Conservation (phyloP, 2,888 invertebrate genomes). For the Trypoxylon attenuatum region DNA sequence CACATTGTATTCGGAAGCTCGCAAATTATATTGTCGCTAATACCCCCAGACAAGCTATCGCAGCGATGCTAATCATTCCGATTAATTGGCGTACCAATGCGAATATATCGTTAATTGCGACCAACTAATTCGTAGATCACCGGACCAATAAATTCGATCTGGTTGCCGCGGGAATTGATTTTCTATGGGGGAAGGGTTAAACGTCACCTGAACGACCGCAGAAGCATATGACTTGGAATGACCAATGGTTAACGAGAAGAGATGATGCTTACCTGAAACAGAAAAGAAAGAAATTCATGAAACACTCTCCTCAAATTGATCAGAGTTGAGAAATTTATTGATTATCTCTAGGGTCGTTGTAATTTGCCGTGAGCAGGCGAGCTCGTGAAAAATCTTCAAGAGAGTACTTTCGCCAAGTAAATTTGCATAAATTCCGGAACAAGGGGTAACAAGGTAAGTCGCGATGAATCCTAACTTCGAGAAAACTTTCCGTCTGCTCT, state of each 20-base stretch:
- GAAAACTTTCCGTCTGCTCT: too few species aligned
- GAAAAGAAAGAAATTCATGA: conserved; percentile 2
- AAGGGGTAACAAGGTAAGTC: not conserved
- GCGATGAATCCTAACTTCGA: conserved; percentile 9
- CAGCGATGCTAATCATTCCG: conserved; percentile 16
- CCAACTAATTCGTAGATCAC: not conserved
- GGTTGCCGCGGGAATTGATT: too few species aligned
- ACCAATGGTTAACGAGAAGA: not conserved
- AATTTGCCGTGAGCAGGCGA: not conserved
- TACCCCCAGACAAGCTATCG: not conserved
- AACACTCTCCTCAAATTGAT: not conserved
- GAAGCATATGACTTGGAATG: too few species aligned
- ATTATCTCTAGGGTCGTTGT: too few species aligned
- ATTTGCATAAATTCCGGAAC: conserved; percentile 23
- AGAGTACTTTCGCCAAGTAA: conserved; percentile 5
- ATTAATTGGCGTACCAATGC: conserved; percentile 13
- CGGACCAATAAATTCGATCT: too few species aligned
- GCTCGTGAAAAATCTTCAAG: not conserved
- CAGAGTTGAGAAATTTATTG: too few species aligned
- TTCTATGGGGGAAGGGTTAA: too few species aligned
- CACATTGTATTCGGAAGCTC: not conserved
- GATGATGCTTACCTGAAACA: conserved; percentile 44
- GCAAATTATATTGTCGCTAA: not conserved
- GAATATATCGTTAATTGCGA: not conserved
- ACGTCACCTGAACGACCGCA: too few species aligned